Evolutionary conservation across 2,888 invertebrate genomes (phyloP).

Genomic region (Rhabditophanes sp.): DNA sequence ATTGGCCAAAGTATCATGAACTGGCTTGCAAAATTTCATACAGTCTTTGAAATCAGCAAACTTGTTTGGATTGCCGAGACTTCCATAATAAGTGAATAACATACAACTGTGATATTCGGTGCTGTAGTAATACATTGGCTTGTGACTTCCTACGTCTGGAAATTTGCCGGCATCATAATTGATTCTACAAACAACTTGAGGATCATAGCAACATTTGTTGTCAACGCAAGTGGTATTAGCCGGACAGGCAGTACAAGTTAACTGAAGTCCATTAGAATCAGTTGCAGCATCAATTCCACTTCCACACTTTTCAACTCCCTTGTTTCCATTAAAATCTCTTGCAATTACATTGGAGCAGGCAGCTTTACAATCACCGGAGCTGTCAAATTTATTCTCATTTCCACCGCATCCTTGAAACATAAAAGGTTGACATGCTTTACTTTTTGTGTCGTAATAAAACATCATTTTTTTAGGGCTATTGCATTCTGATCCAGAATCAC

Average conservation of each 20-base stretch:
- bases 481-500: too few species aligned
- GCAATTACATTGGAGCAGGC: constrained; percentile 11
- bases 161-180: constrained; percentile 39
- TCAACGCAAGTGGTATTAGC: constrained; percentile 25
- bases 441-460: constrained; percentile 32
- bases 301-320: too few species aligned
- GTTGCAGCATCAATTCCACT: constrained; percentile 21
- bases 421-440: constrained; percentile 36
- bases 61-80: constrained; percentile 38
- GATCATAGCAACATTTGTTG: constrained; percentile 27
- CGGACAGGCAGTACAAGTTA: constrained; percentile 29
- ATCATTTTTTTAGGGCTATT: too few species aligned
- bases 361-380: constrained; percentile 18
- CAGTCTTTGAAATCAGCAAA: constrained; percentile 38
- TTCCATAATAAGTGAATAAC: constrained; percentile 41
- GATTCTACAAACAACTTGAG: constrained; percentile 26
- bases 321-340: too few species aligned
- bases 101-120: constrained; percentile 32
- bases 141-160: constrained; percentile 27
- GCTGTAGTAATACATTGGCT: constrained; percentile 37
- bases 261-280: constrained; percentile 8
- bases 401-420: constrained; percentile 33
- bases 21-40: constrained; percentile 32
- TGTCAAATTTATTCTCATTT: constrained; percentile 27
- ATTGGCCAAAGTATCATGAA: too few species aligned